phyloP scores from a whole-genome alignment of 2,797 vertebrate species.

The Brachymystax lenok region DNA sequence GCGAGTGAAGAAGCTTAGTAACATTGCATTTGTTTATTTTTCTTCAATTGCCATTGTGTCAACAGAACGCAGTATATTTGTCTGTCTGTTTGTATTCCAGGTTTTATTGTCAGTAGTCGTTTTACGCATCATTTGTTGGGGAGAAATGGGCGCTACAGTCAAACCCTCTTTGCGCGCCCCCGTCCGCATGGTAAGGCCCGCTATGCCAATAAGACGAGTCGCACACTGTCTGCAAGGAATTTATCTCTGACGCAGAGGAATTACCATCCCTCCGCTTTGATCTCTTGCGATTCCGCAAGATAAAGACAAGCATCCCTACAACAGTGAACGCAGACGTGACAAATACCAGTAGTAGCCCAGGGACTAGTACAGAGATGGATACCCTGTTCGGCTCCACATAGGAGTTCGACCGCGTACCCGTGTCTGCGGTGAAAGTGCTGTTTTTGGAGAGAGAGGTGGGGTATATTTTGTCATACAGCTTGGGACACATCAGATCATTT shows the following conservation, averaged over 20 bases:
- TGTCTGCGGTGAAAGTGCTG: slow-evolving; percentile 87
- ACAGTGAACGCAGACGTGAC: slow-evolving; percentile 98
- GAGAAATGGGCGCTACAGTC: slow-evolving; percentile 92
- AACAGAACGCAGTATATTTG: slow-evolving; percentile 29
- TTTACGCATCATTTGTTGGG: slow-evolving; percentile 78
- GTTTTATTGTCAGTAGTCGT: slow-evolving; percentile 20
- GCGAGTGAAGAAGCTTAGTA: slow-evolving; percentile 41
- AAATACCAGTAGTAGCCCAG: slow-evolving; percentile 94
- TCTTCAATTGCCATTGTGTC: slow-evolving; percentile 37
- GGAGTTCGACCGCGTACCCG: slow-evolving; percentile 91
- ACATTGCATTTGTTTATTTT: slow-evolving; percentile 25
- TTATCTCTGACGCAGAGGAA: slow-evolving; percentile 97
- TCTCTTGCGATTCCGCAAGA: slow-evolving; percentile 93
- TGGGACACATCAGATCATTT: slow-evolving; percentile 92
- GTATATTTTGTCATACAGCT: slow-evolving; percentile 81
- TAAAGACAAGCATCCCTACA: slow-evolving; percentile 98
- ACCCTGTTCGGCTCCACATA: slow-evolving; percentile 95
- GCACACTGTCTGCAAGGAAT: slow-evolving; percentile 96
- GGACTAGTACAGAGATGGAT: slow-evolving; percentile 97
- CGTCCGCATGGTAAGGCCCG: slow-evolving; percentile 86
- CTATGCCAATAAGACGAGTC: slow-evolving; percentile 99
- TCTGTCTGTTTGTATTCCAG: slow-evolving; percentile 64
- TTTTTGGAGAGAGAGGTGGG: slow-evolving; percentile 89
- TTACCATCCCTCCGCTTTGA: slow-evolving; percentile 97
- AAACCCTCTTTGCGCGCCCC: slow-evolving; percentile 87